Evolutionary conservation across 37 sponge, comb jelly and placozoan genomes (phyloP), one percentile per base, ranked within the genome.

Genomic region (Spongilla lacustris): DNA sequence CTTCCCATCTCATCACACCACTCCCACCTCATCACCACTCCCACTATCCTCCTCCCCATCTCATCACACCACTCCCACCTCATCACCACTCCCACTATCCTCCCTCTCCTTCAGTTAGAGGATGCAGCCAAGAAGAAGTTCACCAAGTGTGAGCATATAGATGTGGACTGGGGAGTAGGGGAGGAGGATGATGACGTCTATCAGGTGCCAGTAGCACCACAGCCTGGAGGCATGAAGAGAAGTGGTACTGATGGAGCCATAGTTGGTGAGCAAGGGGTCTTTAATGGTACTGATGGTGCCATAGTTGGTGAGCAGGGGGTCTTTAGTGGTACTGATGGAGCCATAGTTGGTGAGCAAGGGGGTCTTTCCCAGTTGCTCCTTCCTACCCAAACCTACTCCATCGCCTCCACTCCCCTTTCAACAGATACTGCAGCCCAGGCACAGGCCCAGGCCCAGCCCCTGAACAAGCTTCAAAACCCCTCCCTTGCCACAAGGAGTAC

Each of bases 101-200:
- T 82, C 26, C 69, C 79, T 35, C 0, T 66, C 77, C n/a, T 72
- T 34, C 78, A 94, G 95, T 50, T 94, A n/a, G 83, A 88, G 70
- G 95, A 95, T 69, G 95, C 92, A 2, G 35, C 38, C 5, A 82
- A 74, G 69, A 88, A 88, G 74, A 95, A 91, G 68, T 81, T 89
- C 36, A 23, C 71, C 41, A 85, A 86, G 36, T 91, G 95, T 91
- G 95, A 89, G 36, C 88, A 95, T 68, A 92, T 95, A 77, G 89
- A 91, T 71, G 80, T 95, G 24, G 95, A 95, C 73, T 95, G 95
- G 95, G 95, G 95, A 25, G 89, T 95, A 27, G 92, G 68, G 2
- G 81, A 73, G 12, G 80, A 75, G 29, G 86, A 88, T 24, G 95
- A 95, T 73, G 86, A 82, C 24, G 80, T 95, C 34, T 95, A 95